Evolutionary conservation across 2,797 vertebrate genomes (phyloP).

Genomic region (Coendou prehensilis): DNA sequence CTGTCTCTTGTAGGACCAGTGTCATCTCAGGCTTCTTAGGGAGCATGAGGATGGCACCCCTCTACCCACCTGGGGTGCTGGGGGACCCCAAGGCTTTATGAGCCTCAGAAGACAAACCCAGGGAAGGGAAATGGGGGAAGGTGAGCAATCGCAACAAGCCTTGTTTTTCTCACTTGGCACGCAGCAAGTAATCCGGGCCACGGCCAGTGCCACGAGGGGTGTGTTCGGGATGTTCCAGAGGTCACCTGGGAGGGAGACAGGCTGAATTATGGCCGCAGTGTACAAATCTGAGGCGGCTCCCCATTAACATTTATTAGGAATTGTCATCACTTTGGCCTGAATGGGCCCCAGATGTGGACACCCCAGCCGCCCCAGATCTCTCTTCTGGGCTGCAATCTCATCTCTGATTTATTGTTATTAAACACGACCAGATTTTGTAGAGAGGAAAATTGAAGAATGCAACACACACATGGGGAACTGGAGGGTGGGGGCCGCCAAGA

Average conservation of each 20-base stretch:
- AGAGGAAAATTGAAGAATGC: conserved; percentile 86
- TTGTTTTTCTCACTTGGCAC: conserved; percentile 79
- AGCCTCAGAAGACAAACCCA: conserved; percentile 74
- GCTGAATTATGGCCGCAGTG: conserved; percentile 86
- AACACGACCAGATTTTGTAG: conserved; percentile 88
- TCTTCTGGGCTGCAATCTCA: conserved; percentile 84
- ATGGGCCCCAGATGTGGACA: conserved; percentile 91
- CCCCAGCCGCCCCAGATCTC: conserved; percentile 82
- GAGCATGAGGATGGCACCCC: not conserved
- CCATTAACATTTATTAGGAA: conserved; percentile 90
- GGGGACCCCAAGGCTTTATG: conserved; percentile 9
- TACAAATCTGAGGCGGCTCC: conserved; percentile 86
- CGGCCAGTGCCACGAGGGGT: conserved; percentile 84
- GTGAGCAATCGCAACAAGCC: conserved; percentile 69
- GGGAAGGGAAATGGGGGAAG: conserved; percentile 57
- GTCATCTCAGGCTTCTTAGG: not conserved
- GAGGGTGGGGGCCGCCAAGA: conserved; percentile 83
- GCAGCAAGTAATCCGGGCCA: conserved; percentile 85
- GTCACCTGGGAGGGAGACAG: conserved; percentile 88
- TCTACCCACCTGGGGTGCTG: conserved; percentile 50
- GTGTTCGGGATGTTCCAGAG: conserved; percentile 86
- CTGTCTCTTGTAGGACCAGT: not conserved
- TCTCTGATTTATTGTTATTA: conserved; percentile 90
- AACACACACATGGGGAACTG: conserved; percentile 84
- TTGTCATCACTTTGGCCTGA: conserved; percentile 89